Evolutionary conservation across 2,888 invertebrate species (phyloP), one percentile per base, ranked within the genome.

Genomic region (Ectemnius lituratus): DNA sequence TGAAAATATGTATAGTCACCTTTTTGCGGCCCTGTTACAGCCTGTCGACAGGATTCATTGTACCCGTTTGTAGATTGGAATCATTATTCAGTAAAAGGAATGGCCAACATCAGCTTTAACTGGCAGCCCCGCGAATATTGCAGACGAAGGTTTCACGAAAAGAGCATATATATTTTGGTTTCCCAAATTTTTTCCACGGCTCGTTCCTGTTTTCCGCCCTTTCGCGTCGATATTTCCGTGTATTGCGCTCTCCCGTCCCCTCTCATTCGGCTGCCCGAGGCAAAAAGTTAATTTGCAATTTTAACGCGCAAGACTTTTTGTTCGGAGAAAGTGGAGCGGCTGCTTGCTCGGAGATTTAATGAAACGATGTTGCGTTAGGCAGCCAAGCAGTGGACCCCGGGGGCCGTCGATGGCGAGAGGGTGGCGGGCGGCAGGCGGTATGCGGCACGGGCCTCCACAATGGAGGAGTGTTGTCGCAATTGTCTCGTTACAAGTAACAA

Each of bases 401-500:
- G 52, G 11, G 63, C 64, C 62, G 58, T 27, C 56, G 37, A 16
- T 0, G 52, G 5, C 52, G 16, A 16, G 14, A 11, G 52, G n/a
- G 5, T 16, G 16, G 52, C 16, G n/a, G 52, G 14, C 52, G 52
- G 52, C 14, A 13, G 14, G 14, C 47, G 47, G 47, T 47, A 14
- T 2, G 47, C n/a, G 47, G 13, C 47, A 23, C 11, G 63, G 16
- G 56, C 59, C 57, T n/a, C 62, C 59, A 67, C 69, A 76, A 61
- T 68, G 66, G 67, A 57, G 59, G 59, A 57, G 63, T 68, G 73
- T 79, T 80, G 82, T 77, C 73, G 81, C 80, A 73, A 81, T 81
- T 80, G 81, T 82, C 80, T 82, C 72, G 77, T 79, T 77, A 74
- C 70, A 64, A 60, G 70, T 58, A 66, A 78, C 80, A 75, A 82